Percentiles rank a stretch among this genome's conserved stretches.
Evolutionary conservation across 2,113 vertebrate species (phyloP).

Genomic region (Nerophis lumbriciformis): DNA sequence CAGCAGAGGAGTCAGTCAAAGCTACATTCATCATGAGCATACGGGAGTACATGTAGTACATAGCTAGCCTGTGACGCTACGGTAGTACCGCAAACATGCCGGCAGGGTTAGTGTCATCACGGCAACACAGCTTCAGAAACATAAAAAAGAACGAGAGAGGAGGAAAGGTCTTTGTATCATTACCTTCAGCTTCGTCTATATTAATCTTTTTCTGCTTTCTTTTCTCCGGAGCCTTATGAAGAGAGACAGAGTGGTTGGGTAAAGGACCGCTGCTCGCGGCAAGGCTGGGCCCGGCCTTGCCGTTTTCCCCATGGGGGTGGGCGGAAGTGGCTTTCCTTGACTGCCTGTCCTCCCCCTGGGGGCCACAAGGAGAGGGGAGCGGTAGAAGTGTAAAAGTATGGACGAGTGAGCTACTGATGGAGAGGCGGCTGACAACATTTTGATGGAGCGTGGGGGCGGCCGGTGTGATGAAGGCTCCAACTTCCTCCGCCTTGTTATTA

Average conservation of each 20-base stretch:
- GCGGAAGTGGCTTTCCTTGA: conserved; percentile 89
- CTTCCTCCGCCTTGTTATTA: not conserved
- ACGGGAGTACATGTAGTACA: conserved; percentile 45
- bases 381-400: conserved; percentile 44
- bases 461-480: not conserved
- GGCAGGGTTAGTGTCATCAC: conserved; percentile 56
- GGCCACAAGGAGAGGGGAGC: conserved; percentile 75
- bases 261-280: conserved; percentile 59
- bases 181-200: conserved; percentile 99
- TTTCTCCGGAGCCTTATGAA: conserved; percentile 79
- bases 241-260: conserved; percentile 73
- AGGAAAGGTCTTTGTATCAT: conserved; percentile 49
- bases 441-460: not conserved
- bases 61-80: conserved; percentile 52
- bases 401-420: conserved; percentile 27
- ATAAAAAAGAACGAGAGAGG: conserved; percentile 27
- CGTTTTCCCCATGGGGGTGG: conserved; percentile 88
- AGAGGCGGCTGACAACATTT: conserved; percentile 16
- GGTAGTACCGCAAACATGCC: conserved; percentile 42
- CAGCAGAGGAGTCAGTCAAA: conserved; percentile 47
- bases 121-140: conserved; percentile 47
- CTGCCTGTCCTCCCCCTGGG: conserved; percentile 90
- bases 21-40: conserved; percentile 55
- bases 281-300: conserved; percentile 80
- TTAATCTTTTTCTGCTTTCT: conserved; percentile 98